A percentile compares a stretch with the other conserved stretches of the same genome.
These are phyloP conservation scores for Melanotaenia boesemani DNA, from an alignment of 2,797 vertebrate genomes.

Conservation along the genomic window DNA sequence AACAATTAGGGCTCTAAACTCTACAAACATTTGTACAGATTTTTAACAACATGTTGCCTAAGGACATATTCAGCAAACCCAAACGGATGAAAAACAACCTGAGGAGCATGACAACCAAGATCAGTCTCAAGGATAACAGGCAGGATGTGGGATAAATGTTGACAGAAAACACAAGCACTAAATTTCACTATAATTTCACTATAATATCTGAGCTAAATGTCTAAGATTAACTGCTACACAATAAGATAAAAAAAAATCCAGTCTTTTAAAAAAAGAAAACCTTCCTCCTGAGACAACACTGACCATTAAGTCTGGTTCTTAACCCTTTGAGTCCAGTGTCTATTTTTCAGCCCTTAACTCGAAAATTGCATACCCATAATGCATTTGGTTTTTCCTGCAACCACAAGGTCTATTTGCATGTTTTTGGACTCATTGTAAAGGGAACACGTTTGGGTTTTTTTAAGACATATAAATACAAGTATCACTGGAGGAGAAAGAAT, in stretches of 20 bases:
- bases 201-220: neutral
- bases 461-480: too few species aligned
- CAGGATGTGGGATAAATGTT: neutral
- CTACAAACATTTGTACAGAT: neutral
- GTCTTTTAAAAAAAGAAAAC: neutral
- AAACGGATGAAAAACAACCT: constrained; percentile 4
- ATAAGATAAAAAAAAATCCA: neutral
- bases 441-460: too few species aligned
- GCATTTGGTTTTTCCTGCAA: too few species aligned
- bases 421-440: too few species aligned
- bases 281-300: neutral
- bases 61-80: constrained; percentile 14
- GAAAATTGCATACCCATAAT: too few species aligned
- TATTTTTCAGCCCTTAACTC: too few species aligned
- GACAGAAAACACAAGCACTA: constrained; percentile 4
- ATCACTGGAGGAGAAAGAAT: too few species aligned
- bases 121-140: neutral
- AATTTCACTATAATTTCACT: neutral
- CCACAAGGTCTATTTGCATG: too few species aligned
- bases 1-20: neutral
- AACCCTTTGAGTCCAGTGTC: too few species aligned
- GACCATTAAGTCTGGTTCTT: too few species aligned
- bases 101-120: neutral
- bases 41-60: constrained; percentile 10
- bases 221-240: neutral